A percentile compares a stretch with the other conserved stretches of the same genome.
These are phyloP conservation scores for Bucco capensis DNA, from an alignment of 2,113 vertebrate species.

Conservation along the genomic window DNA sequence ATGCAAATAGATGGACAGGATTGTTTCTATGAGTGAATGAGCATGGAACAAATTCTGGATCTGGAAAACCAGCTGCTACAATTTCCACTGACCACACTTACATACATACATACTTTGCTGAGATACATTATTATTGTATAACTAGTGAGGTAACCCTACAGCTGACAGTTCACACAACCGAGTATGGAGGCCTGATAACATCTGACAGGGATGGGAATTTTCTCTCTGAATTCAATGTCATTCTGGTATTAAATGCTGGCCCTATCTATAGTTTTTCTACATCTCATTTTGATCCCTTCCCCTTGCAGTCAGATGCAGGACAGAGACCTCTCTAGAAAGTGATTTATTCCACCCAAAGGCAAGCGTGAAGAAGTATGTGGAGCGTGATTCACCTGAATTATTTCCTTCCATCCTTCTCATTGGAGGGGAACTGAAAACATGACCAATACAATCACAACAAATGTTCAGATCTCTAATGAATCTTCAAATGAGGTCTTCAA, in stretches of 20 bases:
- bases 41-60: not conserved
- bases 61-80: not conserved
- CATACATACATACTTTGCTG: not conserved
- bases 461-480: not conserved
- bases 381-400: slow-evolving; percentile 20
- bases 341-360: not conserved
- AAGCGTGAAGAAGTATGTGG: not conserved
- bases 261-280: not conserved
- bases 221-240: not conserved
- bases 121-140: not conserved
- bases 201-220: not conserved
- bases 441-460: not conserved
- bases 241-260: not conserved
- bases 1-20: not conserved
- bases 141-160: not conserved
- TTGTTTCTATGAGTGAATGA: not conserved
- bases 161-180: not conserved
- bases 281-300: not conserved
- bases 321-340: not conserved
- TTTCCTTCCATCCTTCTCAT: not conserved
- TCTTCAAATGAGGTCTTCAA: not conserved
- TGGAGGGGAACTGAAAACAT: not conserved
- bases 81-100: not conserved
- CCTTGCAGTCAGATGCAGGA: not conserved
- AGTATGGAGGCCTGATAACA: not conserved